Evolutionary conservation across 2,113 vertebrate species (phyloP).

Genomic region (Lucifuga dentata): DNA sequence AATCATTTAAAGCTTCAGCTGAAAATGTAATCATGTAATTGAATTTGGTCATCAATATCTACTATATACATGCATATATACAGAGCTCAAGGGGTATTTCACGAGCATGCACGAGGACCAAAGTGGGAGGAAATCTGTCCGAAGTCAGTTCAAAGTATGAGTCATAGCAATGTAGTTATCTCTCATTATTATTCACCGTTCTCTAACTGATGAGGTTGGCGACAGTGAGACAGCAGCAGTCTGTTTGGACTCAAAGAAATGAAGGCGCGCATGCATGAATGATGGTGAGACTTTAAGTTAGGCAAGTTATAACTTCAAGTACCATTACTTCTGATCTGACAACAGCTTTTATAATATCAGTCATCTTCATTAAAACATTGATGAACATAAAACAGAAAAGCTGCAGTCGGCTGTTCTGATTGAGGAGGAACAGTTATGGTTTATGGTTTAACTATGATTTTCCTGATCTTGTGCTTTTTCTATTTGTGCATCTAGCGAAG

Average conservation of each 20-base stretch:
- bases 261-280: constrained; percentile 25
- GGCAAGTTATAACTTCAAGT: constrained; percentile 42
- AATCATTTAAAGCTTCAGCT: constrained; percentile 76
- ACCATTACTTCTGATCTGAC: constrained; percentile 20
- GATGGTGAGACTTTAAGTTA: constrained; percentile 33
- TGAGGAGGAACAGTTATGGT: too few relatives aligned
- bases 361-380: constrained; percentile 36
- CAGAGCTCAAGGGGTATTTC: constrained; percentile 48
- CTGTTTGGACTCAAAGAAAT: constrained; percentile 63
- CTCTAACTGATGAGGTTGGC: constrained; percentile 67
- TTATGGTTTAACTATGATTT: too few relatives aligned
- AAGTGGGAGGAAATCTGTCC: constrained; percentile 72
- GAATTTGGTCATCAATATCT: constrained; percentile 82
- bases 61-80: constrained; percentile 54
- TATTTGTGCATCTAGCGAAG: too few relatives aligned
- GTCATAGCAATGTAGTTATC: constrained; percentile 70
- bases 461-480: too few relatives aligned
- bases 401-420: background rate
- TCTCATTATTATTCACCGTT: constrained; percentile 73
- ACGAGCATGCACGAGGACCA: constrained; percentile 44
- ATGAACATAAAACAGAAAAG: background rate
- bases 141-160: constrained; percentile 71
- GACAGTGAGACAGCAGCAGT: constrained; percentile 56
- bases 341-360: background rate
- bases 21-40: constrained; percentile 84